Evolutionary conservation across 1,140 invertebrate species (phyloP), one percentile per base, ranked within the genome.

Genomic region (Trissolcus basalis): DNA sequence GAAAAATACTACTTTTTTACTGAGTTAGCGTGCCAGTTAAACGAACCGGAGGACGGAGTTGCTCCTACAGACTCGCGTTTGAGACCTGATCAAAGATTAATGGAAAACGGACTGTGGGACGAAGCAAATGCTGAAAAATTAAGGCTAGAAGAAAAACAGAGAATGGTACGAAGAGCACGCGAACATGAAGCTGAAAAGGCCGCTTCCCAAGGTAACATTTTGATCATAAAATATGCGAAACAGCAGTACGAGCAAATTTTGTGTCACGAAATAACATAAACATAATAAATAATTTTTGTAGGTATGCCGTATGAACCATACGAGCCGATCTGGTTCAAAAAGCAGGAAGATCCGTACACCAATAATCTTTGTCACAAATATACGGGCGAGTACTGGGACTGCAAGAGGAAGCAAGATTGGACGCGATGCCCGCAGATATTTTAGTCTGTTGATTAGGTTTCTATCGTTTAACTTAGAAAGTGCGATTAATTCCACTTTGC

Each of bases 71-170:
- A 99, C 90, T 95, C 94, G 12, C 92, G 98, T n/a, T 86, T 91
- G 14, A 91, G 98, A 65, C 97, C 98, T 44, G 98, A 99, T 91
- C 97, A 99, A 89, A 92, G 97, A 47, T 91, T 98, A 44, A 99
- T 99, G 98, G 98, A 99, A 88, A 91, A 97, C 60, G 97, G 96
- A 6, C 82, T 90, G 12, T 99, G 98, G 97, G 97, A 99, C 80
- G 96, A 97, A 79, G 98, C 98, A 32, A 99, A 99, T 89, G 86
- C 91, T 11, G 93, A 96, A 82, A 99, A 99, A 88, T 85, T 94
- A 19, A 89, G 94, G 45, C 89, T 99, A 0, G 98, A 99, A 88
- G 97, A 99, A 82, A 98, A 99, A 88, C 98, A 99, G 89, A 91
- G 96, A 56, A 86, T 90, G 14, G 91, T 89, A 44, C 89, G 96